Percentiles rank a stretch among this genome's conserved stretches.
phyloP scores from a whole-genome alignment of 2,888 invertebrate genomes.

The Apodemia hepburni region DNA sequence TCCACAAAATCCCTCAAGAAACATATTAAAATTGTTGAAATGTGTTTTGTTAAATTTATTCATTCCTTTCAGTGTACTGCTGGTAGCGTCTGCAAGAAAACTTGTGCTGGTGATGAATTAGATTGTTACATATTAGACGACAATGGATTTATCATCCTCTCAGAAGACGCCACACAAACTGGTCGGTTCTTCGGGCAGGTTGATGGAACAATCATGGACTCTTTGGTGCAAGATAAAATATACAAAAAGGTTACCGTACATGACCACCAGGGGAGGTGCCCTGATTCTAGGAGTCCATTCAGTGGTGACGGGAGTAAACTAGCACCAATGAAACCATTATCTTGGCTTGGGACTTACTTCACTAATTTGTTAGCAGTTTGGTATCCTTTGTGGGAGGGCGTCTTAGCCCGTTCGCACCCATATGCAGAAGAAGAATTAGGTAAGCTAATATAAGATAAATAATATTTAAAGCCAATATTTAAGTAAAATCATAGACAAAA shows the following conservation, averaged over 20 bases:
- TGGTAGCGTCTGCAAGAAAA: conserved; percentile 87
- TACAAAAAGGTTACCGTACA: conserved; percentile 93
- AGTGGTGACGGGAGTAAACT: conserved; percentile 71
- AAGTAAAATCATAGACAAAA: no score
- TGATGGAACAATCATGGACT: conserved; percentile 96
- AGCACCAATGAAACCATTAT: conserved; percentile 72
- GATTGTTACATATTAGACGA: conserved; percentile 97
- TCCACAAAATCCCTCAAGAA: no score
- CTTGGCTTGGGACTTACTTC: conserved; percentile 78
- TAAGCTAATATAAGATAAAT: conserved; percentile 34
- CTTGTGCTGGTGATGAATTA: conserved; percentile 91
- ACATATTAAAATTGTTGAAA: neutral
- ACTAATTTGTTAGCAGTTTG: conserved; percentile 70
- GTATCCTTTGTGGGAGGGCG: conserved; percentile 70
- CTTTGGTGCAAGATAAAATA: conserved; percentile 93
- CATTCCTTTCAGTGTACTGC: conserved; percentile 82
- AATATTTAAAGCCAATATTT: no score
- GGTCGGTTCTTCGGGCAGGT: conserved; percentile 97
- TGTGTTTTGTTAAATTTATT: neutral
- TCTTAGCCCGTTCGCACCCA: conserved; percentile 51
- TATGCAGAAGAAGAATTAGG: conserved; percentile 77
- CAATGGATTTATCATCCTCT: conserved; percentile 95
- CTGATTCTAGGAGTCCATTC: conserved; percentile 83
- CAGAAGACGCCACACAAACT: conserved; percentile 91
- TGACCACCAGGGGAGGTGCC: conserved; percentile 94